Base-by-base conservation (phyloP, 2,888 invertebrate genomes). In the Polyommatus icarus region DNA sequence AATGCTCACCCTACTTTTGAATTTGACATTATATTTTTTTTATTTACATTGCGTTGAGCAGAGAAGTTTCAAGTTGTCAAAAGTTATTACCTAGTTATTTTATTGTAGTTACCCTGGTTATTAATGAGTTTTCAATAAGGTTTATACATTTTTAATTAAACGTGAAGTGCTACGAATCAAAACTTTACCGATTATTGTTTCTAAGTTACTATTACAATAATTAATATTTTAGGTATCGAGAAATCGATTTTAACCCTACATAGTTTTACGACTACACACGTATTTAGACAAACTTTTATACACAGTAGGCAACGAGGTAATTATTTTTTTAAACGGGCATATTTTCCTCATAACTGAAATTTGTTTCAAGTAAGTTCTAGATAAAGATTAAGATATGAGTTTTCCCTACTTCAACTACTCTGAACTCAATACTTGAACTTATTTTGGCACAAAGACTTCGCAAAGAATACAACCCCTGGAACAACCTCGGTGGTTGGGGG, bases 401-500 rank as follows among this genome's bases (percentile, higher is more conserved):
- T 67, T 67, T 67, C 24, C 10, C 61, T 20, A 29, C 67, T 24
- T 24, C 8, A 24, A 61, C 67, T 20, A 59, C 6, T 67, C 20
- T 29, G 12, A 12, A 20, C 67, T 18, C 29, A 32, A 67, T 67
- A 24, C 29, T 18, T 32, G 67, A 67, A 67, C 67, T 67, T 67
- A 15, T 61, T 61, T 61, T 61, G 61, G 24, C 29, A 67, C 29
- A 46, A 46, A 46, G 46, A 40, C 73, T 40, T 72, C 20, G 40
- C 29, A 75, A 79, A 78, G 79, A 83, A 79, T 82, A 85, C 84
- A 85, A 84, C 88, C 88, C 89, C 87, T 88, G 81, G 79, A 79
- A 78, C 85, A 90, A 90, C 91, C 92, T 91, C 92, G 91, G 91
- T 88, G 88, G 87, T 85, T 57, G n/a, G 24, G 77, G 77, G 59